Evolutionary conservation across 2,797 vertebrate species (phyloP), one percentile per base, ranked within the genome.

Genomic region (Nasua narica): DNA sequence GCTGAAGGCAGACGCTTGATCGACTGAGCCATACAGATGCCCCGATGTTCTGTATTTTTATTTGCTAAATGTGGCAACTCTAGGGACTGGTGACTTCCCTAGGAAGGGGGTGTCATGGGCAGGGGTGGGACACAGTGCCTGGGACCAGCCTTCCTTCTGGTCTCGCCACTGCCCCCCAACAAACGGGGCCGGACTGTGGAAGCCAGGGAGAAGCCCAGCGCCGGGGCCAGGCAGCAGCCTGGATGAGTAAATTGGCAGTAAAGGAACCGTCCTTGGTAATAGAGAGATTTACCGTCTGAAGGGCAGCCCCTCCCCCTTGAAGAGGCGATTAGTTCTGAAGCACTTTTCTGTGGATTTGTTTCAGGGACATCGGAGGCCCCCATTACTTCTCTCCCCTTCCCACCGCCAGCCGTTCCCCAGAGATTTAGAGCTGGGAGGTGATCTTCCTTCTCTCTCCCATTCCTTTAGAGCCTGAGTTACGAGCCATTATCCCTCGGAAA

Each of bases 401-500:
- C 74, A 46, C 76, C 0, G 0, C 72, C 67, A 11, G 5, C 67
- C 13, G n/a, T 67, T 62, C 95, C 88, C 87, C 58, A 29, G 94
- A 96, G 96, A 96, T 95, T 95, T 90, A 98, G 89, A 96, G 90
- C 52, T 87, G 14, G 82, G 93, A 91, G 32, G 56, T 0, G 29
- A 37, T 91, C 88, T 96, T 76, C 67, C 79, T 58, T 48, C 72
- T 87, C 0, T 0, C 72, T 87, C 69, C 93, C 95, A 72, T 94
- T 90, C 91, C 94, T 86, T 94, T 77, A 95, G 94, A 4, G 9
- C 90, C 97, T 97, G 95, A 96, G 74, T 92, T 97, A 90, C 58
- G 92, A 95, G 84, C 87, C 84, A 77, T 94, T 86, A 96, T 87
- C 90, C 85, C 72, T 54, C 2, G 29, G 91, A 54, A 77, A 91